Evolutionary conservation across 92 coral and sea anemone genomes (phyloP).

Genomic region (Zoanthus sociatus): DNA sequence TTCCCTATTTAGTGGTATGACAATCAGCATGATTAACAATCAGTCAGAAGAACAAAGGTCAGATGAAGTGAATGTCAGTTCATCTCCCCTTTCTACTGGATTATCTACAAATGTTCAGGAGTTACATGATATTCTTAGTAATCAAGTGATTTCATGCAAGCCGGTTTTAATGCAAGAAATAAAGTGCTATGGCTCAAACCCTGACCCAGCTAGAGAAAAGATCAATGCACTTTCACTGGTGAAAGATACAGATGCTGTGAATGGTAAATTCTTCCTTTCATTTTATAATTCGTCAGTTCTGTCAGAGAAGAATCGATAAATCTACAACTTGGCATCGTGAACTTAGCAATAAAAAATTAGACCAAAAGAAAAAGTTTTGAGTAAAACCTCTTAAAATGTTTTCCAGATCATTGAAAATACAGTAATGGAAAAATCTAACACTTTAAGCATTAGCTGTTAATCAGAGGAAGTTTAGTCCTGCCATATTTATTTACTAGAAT

Average conservation of each 20-base stretch:
- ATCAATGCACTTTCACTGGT: neutral
- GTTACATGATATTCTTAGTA: conserved; percentile 34
- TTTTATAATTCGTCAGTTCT: too few relatives aligned
- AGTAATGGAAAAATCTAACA: too few relatives aligned
- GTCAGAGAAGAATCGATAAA: too few relatives aligned
- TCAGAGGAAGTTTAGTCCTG: too few relatives aligned
- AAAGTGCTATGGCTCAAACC: neutral
- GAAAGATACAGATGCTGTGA: neutral
- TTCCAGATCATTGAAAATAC: too few relatives aligned
- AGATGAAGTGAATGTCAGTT: neutral
- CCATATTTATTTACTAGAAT: too few relatives aligned
- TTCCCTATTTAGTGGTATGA: conserved; percentile 42
- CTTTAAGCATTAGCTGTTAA: too few relatives aligned
- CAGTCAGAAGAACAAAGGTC: conserved; percentile 22
- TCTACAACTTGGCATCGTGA: too few relatives aligned
- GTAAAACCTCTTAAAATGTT: too few relatives aligned
- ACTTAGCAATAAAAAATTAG: too few relatives aligned
- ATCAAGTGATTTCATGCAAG: neutral
- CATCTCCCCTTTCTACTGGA: neutral
- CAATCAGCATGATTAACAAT: neutral
- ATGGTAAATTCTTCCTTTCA: neutral
- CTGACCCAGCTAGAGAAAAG: neutral
- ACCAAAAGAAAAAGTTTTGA: too few relatives aligned
- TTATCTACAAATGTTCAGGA: conserved; percentile 22
- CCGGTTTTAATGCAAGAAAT: neutral